A percentile compares a stretch with the other conserved stretches of the same genome.
phyloP scores from a whole-genome alignment of 1,140 invertebrate species.

The Ceratina calcarata region DNA sequence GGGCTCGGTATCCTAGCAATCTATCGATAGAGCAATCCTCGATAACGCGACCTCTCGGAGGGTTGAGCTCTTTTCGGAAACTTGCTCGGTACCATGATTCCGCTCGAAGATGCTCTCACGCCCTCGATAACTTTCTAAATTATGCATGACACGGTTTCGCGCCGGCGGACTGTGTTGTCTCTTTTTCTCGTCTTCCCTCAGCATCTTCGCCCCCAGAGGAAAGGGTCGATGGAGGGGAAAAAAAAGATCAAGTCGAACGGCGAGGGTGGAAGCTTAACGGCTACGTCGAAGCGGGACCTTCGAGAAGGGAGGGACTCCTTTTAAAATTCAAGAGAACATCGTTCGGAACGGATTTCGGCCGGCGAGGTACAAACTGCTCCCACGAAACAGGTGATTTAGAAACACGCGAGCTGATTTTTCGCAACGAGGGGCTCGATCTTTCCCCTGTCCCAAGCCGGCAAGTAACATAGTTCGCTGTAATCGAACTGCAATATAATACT shows the following conservation, averaged over 20 bases:
- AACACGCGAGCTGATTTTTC: constrained; percentile 29
- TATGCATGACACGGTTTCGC: constrained; percentile 47
- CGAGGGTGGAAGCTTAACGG: constrained; percentile 11
- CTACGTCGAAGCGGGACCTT: neutral
- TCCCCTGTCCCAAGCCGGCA: neutral
- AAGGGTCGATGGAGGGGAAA: neutral
- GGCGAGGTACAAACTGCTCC: constrained; percentile 42
- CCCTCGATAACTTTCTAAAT: constrained; percentile 55
- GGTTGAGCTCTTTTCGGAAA: neutral
- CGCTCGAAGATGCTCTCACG: neutral
- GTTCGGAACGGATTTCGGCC: constrained; percentile 36
- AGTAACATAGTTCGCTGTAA: too few relatives aligned
- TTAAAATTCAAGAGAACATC: constrained; percentile 52
- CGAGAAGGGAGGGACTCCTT: constrained; percentile 4
- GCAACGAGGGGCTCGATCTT: neutral
- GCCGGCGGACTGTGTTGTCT: neutral
- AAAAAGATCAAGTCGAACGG: neutral
- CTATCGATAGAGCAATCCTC: constrained; percentile 14
- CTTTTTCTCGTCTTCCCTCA: neutral
- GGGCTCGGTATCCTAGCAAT: neutral
- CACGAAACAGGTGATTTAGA: constrained; percentile 48
- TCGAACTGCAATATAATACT: too few relatives aligned
- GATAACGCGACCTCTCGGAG: neutral
- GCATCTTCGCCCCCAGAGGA: neutral
- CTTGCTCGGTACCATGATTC: constrained; percentile 14